Evolutionary conservation across 2,888 invertebrate species (phyloP).

Genomic region (Ctenicera cuprea): DNA sequence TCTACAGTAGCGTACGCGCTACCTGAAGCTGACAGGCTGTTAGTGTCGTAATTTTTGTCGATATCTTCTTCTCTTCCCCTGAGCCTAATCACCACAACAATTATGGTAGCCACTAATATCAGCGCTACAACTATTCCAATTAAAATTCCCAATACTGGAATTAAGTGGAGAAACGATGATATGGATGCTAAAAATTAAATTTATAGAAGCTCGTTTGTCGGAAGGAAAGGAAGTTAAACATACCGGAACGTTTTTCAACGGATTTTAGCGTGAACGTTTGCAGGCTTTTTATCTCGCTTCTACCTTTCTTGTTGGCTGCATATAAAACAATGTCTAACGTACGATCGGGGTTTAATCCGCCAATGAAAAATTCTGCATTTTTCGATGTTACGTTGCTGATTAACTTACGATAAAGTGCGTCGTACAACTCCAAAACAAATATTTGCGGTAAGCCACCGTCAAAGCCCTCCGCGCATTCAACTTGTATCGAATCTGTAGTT

Average conservation of each 20-base stretch:
- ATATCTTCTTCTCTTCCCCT: conserved; percentile 69
- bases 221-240: conserved; percentile 51
- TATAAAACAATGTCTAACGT: conserved; percentile 82
- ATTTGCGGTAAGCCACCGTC: conserved; percentile 86
- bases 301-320: conserved; percentile 83
- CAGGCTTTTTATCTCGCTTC: conserved; percentile 79
- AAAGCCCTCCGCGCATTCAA: conserved; percentile 85
- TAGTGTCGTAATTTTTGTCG: conserved; percentile 71
- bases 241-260: conserved; percentile 83
- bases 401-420: conserved; percentile 73
- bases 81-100: conserved; percentile 82
- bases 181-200: conserved; percentile 73
- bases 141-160: conserved; percentile 87
- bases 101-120: conserved; percentile 84
- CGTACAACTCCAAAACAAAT: conserved; percentile 83
- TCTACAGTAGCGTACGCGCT: conserved; percentile 69
- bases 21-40: conserved; percentile 67
- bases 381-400: conserved; percentile 77
- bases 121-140: conserved; percentile 87
- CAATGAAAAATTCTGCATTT: conserved; percentile 79
- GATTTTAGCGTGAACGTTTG: conserved; percentile 83
- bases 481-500: conserved; percentile 82
- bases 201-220: not conserved
- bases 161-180: conserved; percentile 87
- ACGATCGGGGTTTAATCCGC: conserved; percentile 80